Evolutionary conservation across 2,113 vertebrate genomes (phyloP).

Genomic region (Regulus satrapa): DNA sequence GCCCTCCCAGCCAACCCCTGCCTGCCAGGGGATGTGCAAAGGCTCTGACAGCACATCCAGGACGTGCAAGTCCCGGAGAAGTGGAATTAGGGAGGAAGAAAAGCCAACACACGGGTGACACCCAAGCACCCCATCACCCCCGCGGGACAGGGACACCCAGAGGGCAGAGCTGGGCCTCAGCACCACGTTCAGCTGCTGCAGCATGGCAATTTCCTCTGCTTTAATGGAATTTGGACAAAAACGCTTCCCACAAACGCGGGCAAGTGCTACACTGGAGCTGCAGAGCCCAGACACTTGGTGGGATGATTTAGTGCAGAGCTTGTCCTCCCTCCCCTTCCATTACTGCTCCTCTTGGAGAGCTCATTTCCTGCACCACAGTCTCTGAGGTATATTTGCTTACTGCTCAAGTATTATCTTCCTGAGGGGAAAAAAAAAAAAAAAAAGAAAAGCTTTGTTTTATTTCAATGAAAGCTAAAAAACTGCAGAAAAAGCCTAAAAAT

Average conservation of each 20-base stretch:
- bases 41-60: neutral
- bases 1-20: neutral
- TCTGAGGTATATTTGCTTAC: conserved; percentile 3
- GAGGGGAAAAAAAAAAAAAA: neutral
- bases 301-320: neutral
- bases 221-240: neutral
- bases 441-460: neutral
- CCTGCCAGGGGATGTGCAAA: neutral
- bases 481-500: conserved; percentile 31
- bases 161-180: neutral
- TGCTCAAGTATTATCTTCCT: neutral
- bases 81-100: neutral
- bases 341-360: neutral
- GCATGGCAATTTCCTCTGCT: neutral
- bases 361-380: neutral
- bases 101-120: fast-evolving
- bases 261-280: neutral
- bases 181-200: neutral
- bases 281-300: neutral
- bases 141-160: neutral
- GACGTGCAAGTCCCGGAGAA: fast-evolving
- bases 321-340: conserved; percentile 3
- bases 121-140: neutral
- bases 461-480: conserved; percentile 15
- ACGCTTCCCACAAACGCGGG: neutral